Conservation (phyloP, 2,797 vertebrate species). For the Neopelma chrysocephalum region DNA sequence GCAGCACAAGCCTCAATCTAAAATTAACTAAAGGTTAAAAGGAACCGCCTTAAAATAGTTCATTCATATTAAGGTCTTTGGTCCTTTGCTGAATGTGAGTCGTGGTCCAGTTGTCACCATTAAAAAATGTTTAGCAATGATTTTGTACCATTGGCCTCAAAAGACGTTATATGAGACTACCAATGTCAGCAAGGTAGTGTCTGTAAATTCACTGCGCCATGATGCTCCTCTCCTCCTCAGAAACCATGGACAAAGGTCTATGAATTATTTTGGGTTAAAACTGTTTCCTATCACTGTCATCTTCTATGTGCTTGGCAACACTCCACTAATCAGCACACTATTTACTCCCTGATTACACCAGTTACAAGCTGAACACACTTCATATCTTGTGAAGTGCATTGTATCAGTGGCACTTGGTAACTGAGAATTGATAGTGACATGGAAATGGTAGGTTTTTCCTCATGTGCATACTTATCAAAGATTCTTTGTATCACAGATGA, state of each 20-base stretch:
- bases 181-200: rapidly evolving
- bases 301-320: neutral
- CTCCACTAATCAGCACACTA: neutral
- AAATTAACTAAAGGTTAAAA: neutral
- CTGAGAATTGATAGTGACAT: neutral
- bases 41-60: neutral
- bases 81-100: neutral
- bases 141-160: neutral
- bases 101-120: neutral
- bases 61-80: neutral
- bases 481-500: slow-evolving; percentile 42
- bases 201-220: rapidly evolving
- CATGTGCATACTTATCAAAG: neutral
- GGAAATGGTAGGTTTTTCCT: neutral
- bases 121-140: neutral
- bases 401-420: neutral
- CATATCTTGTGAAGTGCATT: neutral
- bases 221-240: neutral
- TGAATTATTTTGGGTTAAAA: neutral
- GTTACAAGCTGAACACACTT: neutral
- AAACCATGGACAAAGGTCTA: neutral
- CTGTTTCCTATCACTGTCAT: neutral
- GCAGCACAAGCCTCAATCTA: rapidly evolving
- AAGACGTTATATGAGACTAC: neutral
- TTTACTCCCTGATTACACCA: neutral